Evolutionary conservation across 2,113 vertebrate species (phyloP).

Genomic region (pig (Sus scrofa)): T2T-Sscrofa CM000812.6:169539001-169539500

Average conservation of each 20-base stretch:
- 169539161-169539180: not conserved
- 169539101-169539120: no score
- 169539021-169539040: not conserved
- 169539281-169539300: not conserved
- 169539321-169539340: slow-evolving; percentile 40
- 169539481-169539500: not conserved
- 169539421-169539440: not conserved
- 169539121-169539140: not conserved
- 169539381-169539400: not conserved
- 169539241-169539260: no score
- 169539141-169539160: slow-evolving; percentile 4
- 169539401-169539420: not conserved
- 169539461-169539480: not conserved
- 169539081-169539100: no score
- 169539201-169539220: not conserved
- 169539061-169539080: not conserved
- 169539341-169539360: not conserved
- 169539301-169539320: not conserved
- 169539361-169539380: not conserved
- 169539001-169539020: not conserved
- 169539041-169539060: not conserved
- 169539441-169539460: not conserved
- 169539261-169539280: no score
- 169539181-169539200: not conserved
- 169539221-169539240: not conserved